phyloP scores from a whole-genome alignment of 2,113 vertebrate species.

The Dasypus novemcinctus region DNA sequence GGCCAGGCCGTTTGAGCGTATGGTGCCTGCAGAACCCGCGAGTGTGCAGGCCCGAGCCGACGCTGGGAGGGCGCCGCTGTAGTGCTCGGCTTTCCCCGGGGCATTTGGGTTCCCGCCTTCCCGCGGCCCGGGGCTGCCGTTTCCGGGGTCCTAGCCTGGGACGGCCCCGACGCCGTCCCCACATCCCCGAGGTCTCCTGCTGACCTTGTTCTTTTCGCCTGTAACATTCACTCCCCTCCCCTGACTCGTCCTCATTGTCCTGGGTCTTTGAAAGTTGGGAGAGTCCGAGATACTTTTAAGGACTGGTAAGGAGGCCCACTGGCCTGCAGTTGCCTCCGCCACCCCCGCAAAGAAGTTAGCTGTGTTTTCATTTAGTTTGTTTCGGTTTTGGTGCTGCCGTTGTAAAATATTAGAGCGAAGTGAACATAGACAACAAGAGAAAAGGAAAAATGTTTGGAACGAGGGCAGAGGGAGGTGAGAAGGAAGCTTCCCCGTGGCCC shows the following conservation, averaged over 20 bases:
- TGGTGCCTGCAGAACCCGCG: not conserved
- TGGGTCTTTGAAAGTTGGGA: constrained; percentile 64
- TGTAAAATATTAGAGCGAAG: constrained; percentile 9
- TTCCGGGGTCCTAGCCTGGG: not conserved
- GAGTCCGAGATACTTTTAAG: constrained; percentile 47
- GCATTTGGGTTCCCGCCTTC: constrained; percentile 51
- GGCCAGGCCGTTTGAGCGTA: not conserved
- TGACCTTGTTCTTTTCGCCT: not conserved
- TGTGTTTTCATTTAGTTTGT: constrained; percentile 48
- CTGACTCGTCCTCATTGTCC: constrained; percentile 5
- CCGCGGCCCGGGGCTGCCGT: not conserved
- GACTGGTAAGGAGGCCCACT: constrained; percentile 48
- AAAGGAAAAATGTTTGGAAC: not conserved
- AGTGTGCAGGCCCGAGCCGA: not conserved
- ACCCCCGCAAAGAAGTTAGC: not conserved
- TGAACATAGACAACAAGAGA: not conserved
- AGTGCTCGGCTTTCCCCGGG: not conserved
- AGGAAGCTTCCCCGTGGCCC: not conserved
- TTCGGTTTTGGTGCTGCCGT: not conserved
- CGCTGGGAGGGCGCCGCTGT: not conserved
- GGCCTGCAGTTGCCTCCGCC: not conserved
- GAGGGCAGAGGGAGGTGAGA: not conserved
- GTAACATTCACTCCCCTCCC: not conserved
- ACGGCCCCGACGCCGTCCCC: not conserved
- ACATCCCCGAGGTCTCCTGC: not conserved